phyloP scores from a whole-genome alignment of 2,888 invertebrate genomes.

The Ecdyonurus torrentis region DNA sequence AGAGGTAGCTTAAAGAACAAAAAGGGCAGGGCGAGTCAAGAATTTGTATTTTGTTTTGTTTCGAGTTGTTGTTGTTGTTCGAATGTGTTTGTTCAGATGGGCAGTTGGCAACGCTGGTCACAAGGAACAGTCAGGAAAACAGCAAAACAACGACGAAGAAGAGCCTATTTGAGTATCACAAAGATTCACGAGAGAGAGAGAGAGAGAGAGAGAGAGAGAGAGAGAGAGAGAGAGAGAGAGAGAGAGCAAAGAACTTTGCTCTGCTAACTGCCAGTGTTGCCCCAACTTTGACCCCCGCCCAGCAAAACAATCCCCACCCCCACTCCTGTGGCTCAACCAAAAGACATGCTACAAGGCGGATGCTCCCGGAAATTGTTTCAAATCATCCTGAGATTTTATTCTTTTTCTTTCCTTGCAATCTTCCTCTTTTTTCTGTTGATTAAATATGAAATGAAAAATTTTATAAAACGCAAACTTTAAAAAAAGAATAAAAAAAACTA shows the following conservation, averaged over 20 bases:
- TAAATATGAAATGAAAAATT: too few relatives aligned
- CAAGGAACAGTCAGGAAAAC: not conserved
- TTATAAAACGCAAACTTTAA: too few relatives aligned
- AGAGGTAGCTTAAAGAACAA: too few relatives aligned
- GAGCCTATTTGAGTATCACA: not conserved
- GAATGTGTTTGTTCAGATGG: not conserved
- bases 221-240: not conserved
- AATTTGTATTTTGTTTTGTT: not conserved
- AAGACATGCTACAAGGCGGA: not conserved
- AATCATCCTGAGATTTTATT: not conserved
- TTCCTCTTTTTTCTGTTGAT: constrained; percentile 1
- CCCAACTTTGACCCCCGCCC: not conserved
- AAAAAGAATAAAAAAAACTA: not conserved
- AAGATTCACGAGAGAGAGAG: too few relatives aligned
- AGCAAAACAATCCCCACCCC: not conserved
- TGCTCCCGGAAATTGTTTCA: not conserved
- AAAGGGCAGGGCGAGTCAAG: too few relatives aligned
- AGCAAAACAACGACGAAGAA: not conserved
- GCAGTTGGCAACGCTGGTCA: not conserved
- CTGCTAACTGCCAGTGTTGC: too few relatives aligned
- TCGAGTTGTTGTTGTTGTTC: not conserved
- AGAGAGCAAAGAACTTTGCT: not conserved
- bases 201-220: not conserved
- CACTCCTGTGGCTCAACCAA: not conserved
- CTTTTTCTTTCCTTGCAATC: not conserved